A percentile compares a stretch with the other conserved stretches of the same genome.
These are phyloP conservation scores for Malachius bipustulatus DNA, from an alignment of 2,888 invertebrate species.

Conservation along the genomic window DNA sequence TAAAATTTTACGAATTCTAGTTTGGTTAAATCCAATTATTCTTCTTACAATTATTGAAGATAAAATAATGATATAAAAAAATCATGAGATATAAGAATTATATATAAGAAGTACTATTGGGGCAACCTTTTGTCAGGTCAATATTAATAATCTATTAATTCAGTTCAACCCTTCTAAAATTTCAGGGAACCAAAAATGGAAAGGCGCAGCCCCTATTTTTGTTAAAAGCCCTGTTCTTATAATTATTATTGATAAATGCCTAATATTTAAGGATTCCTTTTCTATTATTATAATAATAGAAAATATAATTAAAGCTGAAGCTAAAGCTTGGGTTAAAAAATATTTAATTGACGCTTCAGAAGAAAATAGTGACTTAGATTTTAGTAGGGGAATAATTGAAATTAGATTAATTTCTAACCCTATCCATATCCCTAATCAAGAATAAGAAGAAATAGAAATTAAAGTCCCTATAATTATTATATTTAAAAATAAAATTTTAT, in stretches of 20 bases:
- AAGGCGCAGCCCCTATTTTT: slow-evolving; percentile 45
- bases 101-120: slow-evolving; percentile 40
- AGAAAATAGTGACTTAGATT: too few relatives aligned
- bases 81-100: slow-evolving; percentile 30
- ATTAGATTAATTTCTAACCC: too few relatives aligned
- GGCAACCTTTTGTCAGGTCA: slow-evolving; percentile 57
- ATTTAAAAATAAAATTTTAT: too few relatives aligned
- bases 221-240: too few relatives aligned
- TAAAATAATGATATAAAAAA: slow-evolving; percentile 38
- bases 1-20: slow-evolving; percentile 43
- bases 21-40: slow-evolving; percentile 38
- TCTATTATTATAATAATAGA: slow-evolving; percentile 39
- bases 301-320: slow-evolving; percentile 44
- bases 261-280: too few relatives aligned
- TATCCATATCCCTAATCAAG: too few relatives aligned
- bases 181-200: slow-evolving; percentile 50
- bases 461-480: too few relatives aligned
- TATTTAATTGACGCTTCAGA: slow-evolving; percentile 49
- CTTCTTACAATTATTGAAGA: slow-evolving; percentile 40
- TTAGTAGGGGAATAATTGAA: too few relatives aligned
- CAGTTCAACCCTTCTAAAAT: too few relatives aligned
- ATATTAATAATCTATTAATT: too few relatives aligned
- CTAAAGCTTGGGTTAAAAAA: slow-evolving; percentile 47
- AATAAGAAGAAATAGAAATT: too few relatives aligned
- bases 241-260: too few relatives aligned